Conservation (phyloP, 1,140 invertebrate species). For the Dendrolimus punctatus region DNA sequence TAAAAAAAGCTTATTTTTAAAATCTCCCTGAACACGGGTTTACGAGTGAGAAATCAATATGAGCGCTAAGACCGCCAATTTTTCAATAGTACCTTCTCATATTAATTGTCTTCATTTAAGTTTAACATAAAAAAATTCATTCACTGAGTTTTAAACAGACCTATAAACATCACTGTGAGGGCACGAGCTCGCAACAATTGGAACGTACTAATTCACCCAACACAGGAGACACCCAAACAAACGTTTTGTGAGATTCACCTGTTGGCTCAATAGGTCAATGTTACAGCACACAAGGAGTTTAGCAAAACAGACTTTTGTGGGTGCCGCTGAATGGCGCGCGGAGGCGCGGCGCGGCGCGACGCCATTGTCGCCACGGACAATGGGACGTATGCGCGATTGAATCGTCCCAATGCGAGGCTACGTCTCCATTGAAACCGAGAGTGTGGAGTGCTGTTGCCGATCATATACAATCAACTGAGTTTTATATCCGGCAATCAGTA, state of each 20-base stretch:
- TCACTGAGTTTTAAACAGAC: too few species aligned
- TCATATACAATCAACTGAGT: too few species aligned
- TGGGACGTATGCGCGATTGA: conserved; percentile 55
- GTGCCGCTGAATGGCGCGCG: conserved; percentile 46
- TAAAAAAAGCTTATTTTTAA: too few species aligned
- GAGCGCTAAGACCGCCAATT: too few species aligned
- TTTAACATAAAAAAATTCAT: too few species aligned
- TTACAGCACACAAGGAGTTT: conserved; percentile 61
- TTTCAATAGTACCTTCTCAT: too few species aligned
- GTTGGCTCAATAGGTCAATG: conserved; percentile 67
- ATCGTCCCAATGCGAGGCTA: conserved; percentile 41
- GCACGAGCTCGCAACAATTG: conserved; percentile 9
- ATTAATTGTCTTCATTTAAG: too few species aligned
- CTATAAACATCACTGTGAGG: too few species aligned
- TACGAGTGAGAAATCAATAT: too few species aligned
- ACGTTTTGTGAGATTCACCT: conserved; percentile 54
- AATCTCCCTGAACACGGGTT: too few species aligned
- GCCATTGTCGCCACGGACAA: conserved; percentile 50
- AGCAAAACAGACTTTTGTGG: conserved; percentile 62
- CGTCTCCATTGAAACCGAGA: conserved; percentile 51
- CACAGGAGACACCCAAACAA: conserved; percentile 62
- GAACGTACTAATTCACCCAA: conserved; percentile 43
- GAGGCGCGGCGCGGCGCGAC: conserved; percentile 23
- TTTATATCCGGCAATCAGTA: too few species aligned
- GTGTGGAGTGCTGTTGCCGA: conserved; percentile 17